phyloP scores from a whole-genome alignment of 2,888 invertebrate species.

The Halocaridina rubra region DNA sequence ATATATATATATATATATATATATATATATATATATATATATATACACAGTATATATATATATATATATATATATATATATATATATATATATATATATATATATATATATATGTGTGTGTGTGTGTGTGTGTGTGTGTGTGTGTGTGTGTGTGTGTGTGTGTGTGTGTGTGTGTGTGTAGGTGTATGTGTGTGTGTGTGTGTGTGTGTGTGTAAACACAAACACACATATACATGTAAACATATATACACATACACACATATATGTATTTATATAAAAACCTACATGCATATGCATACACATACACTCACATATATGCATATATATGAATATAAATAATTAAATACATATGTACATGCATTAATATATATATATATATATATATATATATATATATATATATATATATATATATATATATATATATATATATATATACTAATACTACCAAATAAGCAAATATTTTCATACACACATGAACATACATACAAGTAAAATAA shows the following conservation, averaged over 20 bases:
- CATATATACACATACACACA: not conserved
- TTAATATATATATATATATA: not conserved
- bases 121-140: not conserved
- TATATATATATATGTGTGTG: not conserved
- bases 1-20: not conserved
- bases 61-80: not conserved
- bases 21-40: constrained; percentile 10
- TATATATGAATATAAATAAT: not conserved
- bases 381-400: constrained; percentile 1
- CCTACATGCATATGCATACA: not conserved
- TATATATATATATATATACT: not conserved
- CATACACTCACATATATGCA: not conserved
- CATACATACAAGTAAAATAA: not conserved
- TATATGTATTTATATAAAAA: constrained; percentile 1
- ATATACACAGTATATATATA: not conserved
- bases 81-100: not conserved
- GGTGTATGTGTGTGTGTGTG: not conserved
- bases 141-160: not conserved
- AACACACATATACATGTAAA: not conserved
- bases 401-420: not conserved
- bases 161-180: not conserved
- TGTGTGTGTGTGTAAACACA: not conserved
- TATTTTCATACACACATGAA: not conserved
- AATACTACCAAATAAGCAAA: not conserved
- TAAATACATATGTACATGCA: not conserved